Evolutionary conservation across 1,140 invertebrate genomes (phyloP).

Genomic region (Euschistus heros): DNA sequence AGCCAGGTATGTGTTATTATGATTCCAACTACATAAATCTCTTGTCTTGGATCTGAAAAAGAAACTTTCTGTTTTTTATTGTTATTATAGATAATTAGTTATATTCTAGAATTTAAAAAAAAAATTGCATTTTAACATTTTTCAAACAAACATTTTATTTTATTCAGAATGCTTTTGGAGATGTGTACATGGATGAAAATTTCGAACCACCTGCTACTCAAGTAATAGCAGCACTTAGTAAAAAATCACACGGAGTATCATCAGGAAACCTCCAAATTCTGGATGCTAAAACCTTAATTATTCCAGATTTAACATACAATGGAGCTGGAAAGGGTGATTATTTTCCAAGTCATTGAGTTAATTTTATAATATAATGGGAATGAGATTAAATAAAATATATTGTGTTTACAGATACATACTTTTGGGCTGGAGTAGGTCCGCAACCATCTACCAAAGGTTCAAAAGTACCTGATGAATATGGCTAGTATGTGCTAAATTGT

Average conservation of each 20-base stretch:
- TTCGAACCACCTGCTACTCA: slow-evolving; percentile 76
- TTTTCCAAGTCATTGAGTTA: not conserved
- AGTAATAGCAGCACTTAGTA: slow-evolving; percentile 55
- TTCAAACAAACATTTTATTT: slow-evolving; percentile 6
- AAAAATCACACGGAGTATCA: slow-evolving; percentile 52
- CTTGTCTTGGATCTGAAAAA: not conserved
- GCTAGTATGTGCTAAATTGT: slow-evolving; percentile 62
- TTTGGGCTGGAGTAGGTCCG: slow-evolving; percentile 80
- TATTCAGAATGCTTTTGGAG: slow-evolving; percentile 68
- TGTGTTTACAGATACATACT: slow-evolving; percentile 53
- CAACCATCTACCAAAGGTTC: slow-evolving; percentile 67
- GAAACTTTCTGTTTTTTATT: not conserved
- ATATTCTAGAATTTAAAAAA: not conserved
- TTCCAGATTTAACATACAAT: slow-evolving; percentile 67
- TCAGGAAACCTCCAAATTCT: slow-evolving; percentile 64
- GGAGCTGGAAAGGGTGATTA: slow-evolving; percentile 47
- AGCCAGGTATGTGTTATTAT: slow-evolving; percentile 46
- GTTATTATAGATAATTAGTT: not conserved
- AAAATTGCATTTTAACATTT: not conserved
- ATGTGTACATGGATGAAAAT: slow-evolving; percentile 81
- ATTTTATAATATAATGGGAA: not conserved
- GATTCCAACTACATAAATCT: not conserved
- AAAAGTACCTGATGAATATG: slow-evolving; percentile 80
- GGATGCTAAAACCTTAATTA: slow-evolving; percentile 68
- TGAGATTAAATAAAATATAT: slow-evolving; percentile 10